A percentile compares a stretch with the other conserved stretches of the same genome.
phyloP scores from a whole-genome alignment of 1,140 invertebrate genomes.

The Stegodyphus mimosarum region DNA sequence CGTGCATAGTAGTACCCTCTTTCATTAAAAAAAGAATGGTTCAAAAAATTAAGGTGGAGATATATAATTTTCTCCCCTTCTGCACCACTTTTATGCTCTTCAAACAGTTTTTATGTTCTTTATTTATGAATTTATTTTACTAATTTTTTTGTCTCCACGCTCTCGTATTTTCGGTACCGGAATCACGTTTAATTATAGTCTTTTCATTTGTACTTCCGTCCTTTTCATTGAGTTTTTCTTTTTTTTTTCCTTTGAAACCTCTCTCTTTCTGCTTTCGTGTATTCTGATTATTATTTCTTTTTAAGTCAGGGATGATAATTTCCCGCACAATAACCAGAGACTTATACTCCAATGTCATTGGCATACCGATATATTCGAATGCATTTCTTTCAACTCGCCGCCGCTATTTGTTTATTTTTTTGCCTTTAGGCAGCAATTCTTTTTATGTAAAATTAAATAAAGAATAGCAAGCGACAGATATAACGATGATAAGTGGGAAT shows the following conservation, averaged over 20 bases:
- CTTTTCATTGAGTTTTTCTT: background rate
- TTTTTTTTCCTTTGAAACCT: background rate
- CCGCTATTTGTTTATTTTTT: too few species aligned
- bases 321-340: background rate
- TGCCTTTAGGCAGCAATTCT: too few species aligned
- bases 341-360: too few species aligned
- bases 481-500: too few species aligned
- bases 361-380: too few species aligned
- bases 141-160: background rate
- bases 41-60: slow-evolving; percentile 21
- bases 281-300: background rate
- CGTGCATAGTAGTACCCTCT: background rate
- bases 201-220: slow-evolving; percentile 9
- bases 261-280: slow-evolving; percentile 1
- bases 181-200: slow-evolving; percentile 36
- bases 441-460: too few species aligned
- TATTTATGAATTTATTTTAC: too few species aligned
- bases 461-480: too few species aligned
- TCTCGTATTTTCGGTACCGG: background rate
- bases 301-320: slow-evolving; percentile 13
- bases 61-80: slow-evolving; percentile 2
- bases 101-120: too few species aligned
- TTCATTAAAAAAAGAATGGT: slow-evolving; percentile 18
- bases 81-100: too few species aligned
- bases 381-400: too few species aligned